Percentiles rank a stretch among this genome's conserved stretches.
Conservation (phyloP, 2,888 invertebrate species). For the Aradus depressus region DNA sequence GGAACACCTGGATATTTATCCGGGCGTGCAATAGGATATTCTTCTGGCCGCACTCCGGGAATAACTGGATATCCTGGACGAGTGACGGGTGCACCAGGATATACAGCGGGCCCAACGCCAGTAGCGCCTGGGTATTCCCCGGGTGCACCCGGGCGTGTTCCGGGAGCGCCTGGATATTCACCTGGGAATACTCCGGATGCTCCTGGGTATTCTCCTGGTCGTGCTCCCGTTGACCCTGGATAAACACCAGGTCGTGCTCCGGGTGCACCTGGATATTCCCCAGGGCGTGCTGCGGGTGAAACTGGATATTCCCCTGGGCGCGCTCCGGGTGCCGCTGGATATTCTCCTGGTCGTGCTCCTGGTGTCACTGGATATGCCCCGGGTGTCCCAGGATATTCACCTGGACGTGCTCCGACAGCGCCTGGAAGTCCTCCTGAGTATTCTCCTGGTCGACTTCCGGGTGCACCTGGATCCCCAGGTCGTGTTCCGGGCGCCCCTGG, state of each 20-base stretch:
- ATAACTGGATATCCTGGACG: constrained; percentile 11
- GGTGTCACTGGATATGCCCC: constrained; percentile 18
- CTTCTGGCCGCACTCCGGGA: constrained; percentile 11
- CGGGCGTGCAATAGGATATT: constrained; percentile 15
- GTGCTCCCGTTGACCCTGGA: not conserved
- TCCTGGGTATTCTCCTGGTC: constrained; percentile 22
- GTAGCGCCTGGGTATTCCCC: not conserved
- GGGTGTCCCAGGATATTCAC: constrained; percentile 11
- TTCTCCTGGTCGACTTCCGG: constrained; percentile 6
- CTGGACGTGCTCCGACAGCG: constrained; percentile 11
- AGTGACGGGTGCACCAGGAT: constrained; percentile 23
- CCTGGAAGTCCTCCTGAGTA: constrained; percentile 3
- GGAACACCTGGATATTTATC: constrained; percentile 25
- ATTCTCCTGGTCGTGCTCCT: constrained; percentile 20
- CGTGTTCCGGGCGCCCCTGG: constrained; percentile 5
- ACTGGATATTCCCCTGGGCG: constrained; percentile 2
- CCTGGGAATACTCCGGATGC: not conserved
- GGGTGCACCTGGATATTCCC: constrained; percentile 7
- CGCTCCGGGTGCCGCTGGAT: constrained; percentile 7
- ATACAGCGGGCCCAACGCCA: constrained; percentile 24
- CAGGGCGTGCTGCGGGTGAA: not conserved
- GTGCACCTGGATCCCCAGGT: constrained; percentile 12
- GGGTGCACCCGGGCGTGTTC: no score
- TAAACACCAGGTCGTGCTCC: constrained; percentile 23
- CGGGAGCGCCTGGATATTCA: not conserved